Base-by-base conservation (phyloP, 2,113 vertebrate species). In the Saguinus midas region DNA sequence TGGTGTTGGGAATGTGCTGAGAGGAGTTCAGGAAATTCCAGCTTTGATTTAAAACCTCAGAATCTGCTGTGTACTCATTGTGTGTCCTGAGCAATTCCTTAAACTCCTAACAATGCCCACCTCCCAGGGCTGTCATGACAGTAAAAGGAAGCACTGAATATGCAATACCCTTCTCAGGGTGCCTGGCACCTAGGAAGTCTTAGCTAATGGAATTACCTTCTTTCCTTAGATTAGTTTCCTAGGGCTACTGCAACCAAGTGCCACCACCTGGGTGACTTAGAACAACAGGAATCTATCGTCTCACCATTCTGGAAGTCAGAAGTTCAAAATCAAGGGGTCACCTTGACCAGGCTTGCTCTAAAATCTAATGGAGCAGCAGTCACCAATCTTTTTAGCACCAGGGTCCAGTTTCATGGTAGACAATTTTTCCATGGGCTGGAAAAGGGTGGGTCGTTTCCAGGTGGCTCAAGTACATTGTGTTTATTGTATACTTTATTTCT, bases 21-120 rank as follows among this genome's bases (percentile, higher is more conserved):
- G 45, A 70, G 76, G n/a, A 5, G 29, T 25, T 32, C 18, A 3
- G n/a, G 75, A 78, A 16, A 45, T 45, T 32, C 73, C 0, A 4
- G 48, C 79, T 94, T 25, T 25, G 66, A 55, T 87, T 37, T 43
- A 80, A 90, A 92, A 40, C n/a, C 52, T 83, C 57, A 73, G 35
- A 17, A 27, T 43, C 61, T 43, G 17, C 48, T 57, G 43, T 57
- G n/a, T 52, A 50, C 27, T 81, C 68, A 66, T 68, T 75, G 52
- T 2, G 21, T 10, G 16, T 5, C 25, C 52, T 23, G 25, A 93
- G 45, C 35, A 91, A 75, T 43, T 43, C 29, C 16, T 58, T 82
- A 55, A 55, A 52, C 88, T 86, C 52, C 35, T 86, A 91, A 86
- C 43, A 23, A 35, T 10, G n/a, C 55, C 85, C 52, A 48, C n/a